Evolutionary conservation across 2,113 vertebrate genomes (phyloP).

Genomic region (Lepidothrix coronata): DNA sequence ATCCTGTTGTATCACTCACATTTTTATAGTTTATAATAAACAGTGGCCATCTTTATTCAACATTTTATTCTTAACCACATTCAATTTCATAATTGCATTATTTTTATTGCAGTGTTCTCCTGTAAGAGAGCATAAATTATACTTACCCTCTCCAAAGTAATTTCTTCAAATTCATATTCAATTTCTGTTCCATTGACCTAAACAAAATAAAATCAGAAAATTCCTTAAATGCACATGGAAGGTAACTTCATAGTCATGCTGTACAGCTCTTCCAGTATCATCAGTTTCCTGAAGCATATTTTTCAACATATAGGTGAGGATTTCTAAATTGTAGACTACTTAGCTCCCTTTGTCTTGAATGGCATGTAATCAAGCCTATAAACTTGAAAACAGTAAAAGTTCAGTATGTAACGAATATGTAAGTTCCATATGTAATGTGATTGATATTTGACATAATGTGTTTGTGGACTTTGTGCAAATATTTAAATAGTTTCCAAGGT

Average conservation of each 20-base stretch:
- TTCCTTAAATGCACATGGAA: slow-evolving; percentile 13
- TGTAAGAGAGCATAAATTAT: not conserved
- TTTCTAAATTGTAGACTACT: not conserved
- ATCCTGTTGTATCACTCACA: not conserved
- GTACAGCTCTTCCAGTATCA: not conserved
- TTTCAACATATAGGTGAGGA: not conserved
- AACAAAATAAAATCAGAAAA: slow-evolving; percentile 43
- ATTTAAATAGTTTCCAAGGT: not conserved
- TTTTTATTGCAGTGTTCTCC: not conserved
- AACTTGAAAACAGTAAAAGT: not conserved
- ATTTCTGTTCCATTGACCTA: slow-evolving; percentile 98
- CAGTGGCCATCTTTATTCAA: not conserved
- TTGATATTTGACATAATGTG: not conserved
- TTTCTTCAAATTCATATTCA: slow-evolving; percentile 99
- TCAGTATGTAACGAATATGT: not conserved
- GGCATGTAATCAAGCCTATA: not conserved
- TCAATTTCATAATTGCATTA: not conserved
- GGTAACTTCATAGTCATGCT: not conserved
- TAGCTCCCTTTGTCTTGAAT: not conserved
- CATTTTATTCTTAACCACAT: not conserved
- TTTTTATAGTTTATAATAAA: not conserved
- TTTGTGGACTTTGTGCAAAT: not conserved
- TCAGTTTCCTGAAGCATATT: not conserved
- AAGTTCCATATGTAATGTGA: not conserved
- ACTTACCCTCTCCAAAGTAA: slow-evolving; percentile 95